Conservation (phyloP, 1,140 invertebrate species). For the Conus ventricosus region DNA sequence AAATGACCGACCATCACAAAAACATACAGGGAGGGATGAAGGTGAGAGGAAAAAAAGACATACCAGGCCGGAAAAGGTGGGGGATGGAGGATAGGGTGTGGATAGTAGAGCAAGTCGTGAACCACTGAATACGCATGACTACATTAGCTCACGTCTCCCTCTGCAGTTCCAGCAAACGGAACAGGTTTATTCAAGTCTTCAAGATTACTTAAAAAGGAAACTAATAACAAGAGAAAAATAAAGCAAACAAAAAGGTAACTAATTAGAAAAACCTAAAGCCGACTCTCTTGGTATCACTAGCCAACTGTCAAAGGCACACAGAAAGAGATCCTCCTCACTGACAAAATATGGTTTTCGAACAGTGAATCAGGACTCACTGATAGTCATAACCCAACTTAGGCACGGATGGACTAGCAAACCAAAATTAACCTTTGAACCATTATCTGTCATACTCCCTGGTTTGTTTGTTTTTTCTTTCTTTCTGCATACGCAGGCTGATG, state of each 20-base stretch:
- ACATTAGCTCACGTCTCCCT: background rate
- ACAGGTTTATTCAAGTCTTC: background rate
- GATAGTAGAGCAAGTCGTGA: background rate
- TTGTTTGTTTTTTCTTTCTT: background rate
- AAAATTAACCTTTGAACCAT: too few species aligned
- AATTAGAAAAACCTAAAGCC: too few species aligned
- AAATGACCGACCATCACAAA: background rate
- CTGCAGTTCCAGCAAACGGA: background rate
- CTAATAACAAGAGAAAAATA: background rate
- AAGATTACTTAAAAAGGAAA: background rate
- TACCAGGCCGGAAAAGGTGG: background rate
- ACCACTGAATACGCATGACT: background rate
- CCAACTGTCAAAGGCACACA: too few species aligned
- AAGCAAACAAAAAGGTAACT: background rate
- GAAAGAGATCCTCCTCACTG: too few species aligned
- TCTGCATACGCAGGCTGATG: too few species aligned
- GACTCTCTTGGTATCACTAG: too few species aligned
- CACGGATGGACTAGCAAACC: too few species aligned
- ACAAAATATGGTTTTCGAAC: too few species aligned
- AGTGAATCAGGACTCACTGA: too few species aligned
- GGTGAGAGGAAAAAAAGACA: background rate
- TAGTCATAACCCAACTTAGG: too few species aligned
- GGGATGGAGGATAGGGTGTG: background rate
- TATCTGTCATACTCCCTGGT: too few species aligned
- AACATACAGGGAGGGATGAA: background rate